Base-by-base conservation (phyloP, 2,113 vertebrate species). In the Isichthys henryi region DNA sequence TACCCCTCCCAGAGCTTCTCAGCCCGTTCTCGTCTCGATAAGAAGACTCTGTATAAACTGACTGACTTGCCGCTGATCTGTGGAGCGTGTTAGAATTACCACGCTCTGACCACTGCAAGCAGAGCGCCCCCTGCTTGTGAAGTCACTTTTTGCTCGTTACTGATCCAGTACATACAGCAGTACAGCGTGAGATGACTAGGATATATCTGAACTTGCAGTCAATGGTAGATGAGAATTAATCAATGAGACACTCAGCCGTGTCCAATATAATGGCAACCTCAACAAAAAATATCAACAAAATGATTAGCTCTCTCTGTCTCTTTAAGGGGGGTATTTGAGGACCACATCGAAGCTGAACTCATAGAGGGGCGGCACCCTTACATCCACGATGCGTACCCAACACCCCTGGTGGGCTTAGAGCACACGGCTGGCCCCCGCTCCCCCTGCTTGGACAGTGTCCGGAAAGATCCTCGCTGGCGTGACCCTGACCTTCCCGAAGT, bases 401-500 rank as follows among this genome's bases (percentile, higher is more conserved):
- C 98, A 0, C 98, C 98, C 0, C 94, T 98, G 95, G 98, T 98
- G 90, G 99, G 98, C 90, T 90, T 98, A 7, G 97, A 98, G 91
- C 96, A 96, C 2, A 94, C 96, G 93, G 97, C 92, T 0, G 96
- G 97, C 0, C 96, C 97, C 15, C 97, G 96, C 53, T 98, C 98
- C 0, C 97, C 98, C 0, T 99, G 98, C 0, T 96, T 98, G 0
- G 98, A 99, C 95, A 98, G 98, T 92, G 97, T 98, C 84, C 98
- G 97, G 19, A 99, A 99, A 90, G 98, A 99, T 93, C 98, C 98
- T 0, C 95, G 98, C 58, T 99, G 98, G 98, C 95, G 98, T 88
- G 98, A 99, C 93, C 98, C 98, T 0, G 98, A 99, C 94, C 97
- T 99, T n/a, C 97, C 98, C 0, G 98, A 99, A 93, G 98, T 99